A percentile compares a stretch with the other conserved stretches of the same genome.
Conservation (phyloP, 2,888 invertebrate species). For the Miltochrista miniata region DNA sequence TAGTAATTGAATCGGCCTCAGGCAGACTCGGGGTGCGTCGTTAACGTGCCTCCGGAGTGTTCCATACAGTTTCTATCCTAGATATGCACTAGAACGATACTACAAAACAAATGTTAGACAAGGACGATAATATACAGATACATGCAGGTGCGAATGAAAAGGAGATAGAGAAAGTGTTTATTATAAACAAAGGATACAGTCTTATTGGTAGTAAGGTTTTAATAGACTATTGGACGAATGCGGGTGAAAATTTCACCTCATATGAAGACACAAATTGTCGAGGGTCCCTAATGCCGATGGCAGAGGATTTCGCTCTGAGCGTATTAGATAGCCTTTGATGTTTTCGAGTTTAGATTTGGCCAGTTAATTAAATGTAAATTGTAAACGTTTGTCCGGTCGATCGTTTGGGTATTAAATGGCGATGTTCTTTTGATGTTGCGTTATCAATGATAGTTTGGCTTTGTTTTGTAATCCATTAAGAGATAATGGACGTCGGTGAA, state of each 20-base stretch:
- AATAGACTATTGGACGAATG: slow-evolving; percentile 69
- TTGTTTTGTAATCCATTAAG: slow-evolving; percentile 7
- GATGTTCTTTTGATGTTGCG: slow-evolving; percentile 52
- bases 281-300: slow-evolving; percentile 63
- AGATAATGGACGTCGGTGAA: background rate
- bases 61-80: slow-evolving; percentile 62
- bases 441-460: slow-evolving; percentile 33
- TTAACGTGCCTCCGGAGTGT: slow-evolving; percentile 79
- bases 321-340: slow-evolving; percentile 81
- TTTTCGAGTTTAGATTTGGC: slow-evolving; percentile 69
- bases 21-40: slow-evolving; percentile 77
- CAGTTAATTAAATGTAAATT: slow-evolving; percentile 73
- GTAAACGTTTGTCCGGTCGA: slow-evolving; percentile 58
- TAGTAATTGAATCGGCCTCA: slow-evolving; percentile 83
- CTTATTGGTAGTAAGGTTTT: slow-evolving; percentile 72
- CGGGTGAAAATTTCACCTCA: slow-evolving; percentile 60
- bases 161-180: slow-evolving; percentile 74
- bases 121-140: slow-evolving; percentile 39
- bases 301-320: slow-evolving; percentile 75
- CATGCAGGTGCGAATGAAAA: slow-evolving; percentile 42
- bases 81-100: slow-evolving; percentile 76
- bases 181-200: slow-evolving; percentile 82
- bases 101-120: slow-evolving; percentile 66
- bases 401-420: slow-evolving; percentile 54
- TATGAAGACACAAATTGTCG: slow-evolving; percentile 63